Conservation (phyloP, 2,113 vertebrate genomes). For the Saccopteryx leptura region DNA sequence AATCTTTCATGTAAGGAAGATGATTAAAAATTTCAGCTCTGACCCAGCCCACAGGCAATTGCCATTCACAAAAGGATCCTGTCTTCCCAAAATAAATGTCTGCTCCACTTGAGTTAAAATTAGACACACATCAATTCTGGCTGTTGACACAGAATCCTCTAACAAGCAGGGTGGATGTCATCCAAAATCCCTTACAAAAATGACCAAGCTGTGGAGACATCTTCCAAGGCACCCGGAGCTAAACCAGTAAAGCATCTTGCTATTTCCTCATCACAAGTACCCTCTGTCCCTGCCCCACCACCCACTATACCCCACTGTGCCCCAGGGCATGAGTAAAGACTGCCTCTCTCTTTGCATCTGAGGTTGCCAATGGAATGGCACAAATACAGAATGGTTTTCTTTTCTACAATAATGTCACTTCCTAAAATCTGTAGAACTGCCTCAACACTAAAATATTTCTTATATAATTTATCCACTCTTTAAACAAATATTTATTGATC, state of each 20-base stretch:
- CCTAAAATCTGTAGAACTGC: not conserved
- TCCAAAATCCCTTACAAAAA: conserved; percentile 46
- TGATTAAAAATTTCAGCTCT: conserved; percentile 58
- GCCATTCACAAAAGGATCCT: conserved; percentile 58
- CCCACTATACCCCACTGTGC: not conserved
- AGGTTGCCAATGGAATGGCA: not conserved
- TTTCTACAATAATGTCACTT: not conserved
- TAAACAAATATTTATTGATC: not conserved
- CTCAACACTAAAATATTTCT: not conserved
- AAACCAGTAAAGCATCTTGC: not conserved
- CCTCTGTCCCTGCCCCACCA: not conserved
- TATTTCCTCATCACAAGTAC: not conserved
- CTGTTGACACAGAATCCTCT: conserved; percentile 46
- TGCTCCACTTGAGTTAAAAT: conserved; percentile 74
- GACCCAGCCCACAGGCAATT: not conserved
- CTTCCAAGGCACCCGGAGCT: not conserved
- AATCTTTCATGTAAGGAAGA: conserved; percentile 54
- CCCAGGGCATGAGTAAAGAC: not conserved
- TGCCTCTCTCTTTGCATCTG: not conserved
- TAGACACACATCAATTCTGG: conserved; percentile 56
- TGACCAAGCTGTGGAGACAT: not conserved
- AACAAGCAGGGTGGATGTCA: conserved; percentile 50
- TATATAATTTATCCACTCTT: conserved; percentile 42
- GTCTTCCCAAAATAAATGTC: conserved; percentile 62
- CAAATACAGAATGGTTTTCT: not conserved